Conservation (phyloP, 2,797 vertebrate species). For the Melanotaenia nigrans region DNA sequence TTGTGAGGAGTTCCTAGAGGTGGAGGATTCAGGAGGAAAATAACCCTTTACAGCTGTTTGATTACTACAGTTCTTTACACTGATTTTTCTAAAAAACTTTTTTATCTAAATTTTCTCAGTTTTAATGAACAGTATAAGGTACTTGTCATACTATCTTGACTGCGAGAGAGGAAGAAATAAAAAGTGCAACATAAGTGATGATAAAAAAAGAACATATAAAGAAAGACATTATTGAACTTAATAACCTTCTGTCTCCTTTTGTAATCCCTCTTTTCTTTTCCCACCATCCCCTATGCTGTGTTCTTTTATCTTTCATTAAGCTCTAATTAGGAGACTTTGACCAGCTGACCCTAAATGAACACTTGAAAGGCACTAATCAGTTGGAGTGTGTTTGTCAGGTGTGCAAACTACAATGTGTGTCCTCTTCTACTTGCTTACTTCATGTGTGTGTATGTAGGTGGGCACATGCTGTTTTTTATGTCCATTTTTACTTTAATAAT, state of each 20-base stretch:
- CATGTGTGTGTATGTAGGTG: not conserved
- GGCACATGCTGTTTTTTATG: not conserved
- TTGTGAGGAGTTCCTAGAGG: slow-evolving; percentile 13
- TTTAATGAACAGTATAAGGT: not conserved
- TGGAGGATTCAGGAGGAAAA: slow-evolving; percentile 17
- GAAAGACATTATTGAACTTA: slow-evolving; percentile 19
- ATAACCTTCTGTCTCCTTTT: slow-evolving; percentile 21
- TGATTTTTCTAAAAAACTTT: slow-evolving; percentile 28
- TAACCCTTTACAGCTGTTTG: slow-evolving; percentile 24
- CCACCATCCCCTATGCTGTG: not conserved
- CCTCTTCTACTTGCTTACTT: slow-evolving; percentile 35
- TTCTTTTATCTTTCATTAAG: slow-evolving; percentile 66
- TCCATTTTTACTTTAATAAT: slow-evolving; percentile 19
- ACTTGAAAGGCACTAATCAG: slow-evolving; percentile 63
- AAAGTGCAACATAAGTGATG: slow-evolving; percentile 17
- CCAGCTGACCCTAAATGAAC: slow-evolving; percentile 59
- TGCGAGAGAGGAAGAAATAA: slow-evolving; percentile 5
- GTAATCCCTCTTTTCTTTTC: slow-evolving; percentile 13
- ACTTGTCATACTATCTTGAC: slow-evolving; percentile 10
- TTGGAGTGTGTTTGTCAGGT: slow-evolving; percentile 52
- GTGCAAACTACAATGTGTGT: slow-evolving; percentile 27
- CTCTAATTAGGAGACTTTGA: slow-evolving; percentile 63
- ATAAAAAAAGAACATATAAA: slow-evolving; percentile 19
- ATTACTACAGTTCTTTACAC: slow-evolving; percentile 34
- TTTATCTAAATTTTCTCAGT: not conserved